Percentiles rank a stretch among this genome's conserved stretches.
Conservation (phyloP, 2,797 vertebrate genomes). For the Oreochromis mossambicus region DNA sequence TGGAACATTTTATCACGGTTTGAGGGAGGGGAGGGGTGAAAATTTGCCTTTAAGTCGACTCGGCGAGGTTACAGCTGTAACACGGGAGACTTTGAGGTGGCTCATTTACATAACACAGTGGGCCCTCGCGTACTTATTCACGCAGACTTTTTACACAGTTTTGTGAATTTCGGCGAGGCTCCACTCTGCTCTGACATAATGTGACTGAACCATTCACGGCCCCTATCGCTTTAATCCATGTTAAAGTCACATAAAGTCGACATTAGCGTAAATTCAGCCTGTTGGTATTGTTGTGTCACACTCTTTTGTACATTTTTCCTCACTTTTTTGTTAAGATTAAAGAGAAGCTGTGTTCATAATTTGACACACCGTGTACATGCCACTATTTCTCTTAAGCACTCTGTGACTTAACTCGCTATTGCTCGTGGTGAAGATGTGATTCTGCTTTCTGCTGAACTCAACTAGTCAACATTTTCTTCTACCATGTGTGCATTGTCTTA, state of each 20-base stretch:
- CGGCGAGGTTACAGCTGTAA: slow-evolving; percentile 19
- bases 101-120: slow-evolving; percentile 59
- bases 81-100: slow-evolving; percentile 19
- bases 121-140: slow-evolving; percentile 23
- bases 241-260: slow-evolving; percentile 3
- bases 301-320: slow-evolving; percentile 3
- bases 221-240: slow-evolving; percentile 22
- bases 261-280: slow-evolving; percentile 1
- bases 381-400: neutral
- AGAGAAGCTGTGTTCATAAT: slow-evolving; percentile 29
- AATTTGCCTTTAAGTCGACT: slow-evolving; percentile 43
- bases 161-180: slow-evolving; percentile 6
- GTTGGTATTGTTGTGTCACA: slow-evolving; percentile 16
- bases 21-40: neutral
- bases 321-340: neutral
- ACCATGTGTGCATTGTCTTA: neutral
- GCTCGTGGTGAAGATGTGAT: neutral
- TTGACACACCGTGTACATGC: neutral
- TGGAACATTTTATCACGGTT: slow-evolving; percentile 55
- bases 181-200: slow-evolving; percentile 1
- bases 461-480: neutral
- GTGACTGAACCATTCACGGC: slow-evolving; percentile 18
- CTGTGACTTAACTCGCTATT: neutral
- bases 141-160: slow-evolving; percentile 37
- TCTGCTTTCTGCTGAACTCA: neutral